These are phyloP conservation scores for Diaperis boleti DNA, from an alignment of 2,888 invertebrate species.

Conservation along the genomic window DNA sequence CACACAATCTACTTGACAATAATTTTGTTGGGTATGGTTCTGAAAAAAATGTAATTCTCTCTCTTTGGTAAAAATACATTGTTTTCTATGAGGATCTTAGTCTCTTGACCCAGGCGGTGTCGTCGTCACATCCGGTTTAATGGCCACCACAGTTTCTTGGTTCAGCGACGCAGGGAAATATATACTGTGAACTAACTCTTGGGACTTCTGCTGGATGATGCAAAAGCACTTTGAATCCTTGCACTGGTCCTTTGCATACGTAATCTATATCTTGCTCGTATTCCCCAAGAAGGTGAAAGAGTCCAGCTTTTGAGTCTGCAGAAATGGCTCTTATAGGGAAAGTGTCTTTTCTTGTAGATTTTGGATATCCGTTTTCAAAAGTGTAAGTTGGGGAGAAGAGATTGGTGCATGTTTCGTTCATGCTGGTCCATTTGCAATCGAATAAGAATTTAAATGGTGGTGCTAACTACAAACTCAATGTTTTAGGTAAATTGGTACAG, in stretches of 20 bases:
- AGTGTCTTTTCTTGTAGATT: background rate
- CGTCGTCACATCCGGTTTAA: slow-evolving; percentile 77
- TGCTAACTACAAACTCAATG: background rate
- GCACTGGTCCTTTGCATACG: slow-evolving; percentile 12
- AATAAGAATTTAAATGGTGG: background rate
- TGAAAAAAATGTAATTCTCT: slow-evolving; percentile 75
- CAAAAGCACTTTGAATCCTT: slow-evolving; percentile 13
- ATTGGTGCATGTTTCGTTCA: slow-evolving; percentile 67
- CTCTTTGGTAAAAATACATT: slow-evolving; percentile 75
- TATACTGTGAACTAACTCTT: slow-evolving; percentile 74
- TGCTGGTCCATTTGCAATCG: slow-evolving; percentile 61
- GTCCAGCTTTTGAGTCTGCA: slow-evolving; percentile 2
- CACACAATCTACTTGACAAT: slow-evolving; percentile 80
- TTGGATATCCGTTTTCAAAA: slow-evolving; percentile 47
- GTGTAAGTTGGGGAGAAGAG: slow-evolving; percentile 69
- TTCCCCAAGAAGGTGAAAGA: background rate
- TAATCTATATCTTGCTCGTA: slow-evolving; percentile 12
- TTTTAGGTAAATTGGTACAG: slow-evolving; percentile 67
- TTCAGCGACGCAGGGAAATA: slow-evolving; percentile 77
- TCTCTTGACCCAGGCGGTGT: slow-evolving; percentile 73
- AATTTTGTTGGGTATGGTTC: slow-evolving; percentile 79
- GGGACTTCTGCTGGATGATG: slow-evolving; percentile 68
- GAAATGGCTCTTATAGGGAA: slow-evolving; percentile 14
- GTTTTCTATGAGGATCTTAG: slow-evolving; percentile 72
- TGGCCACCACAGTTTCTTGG: slow-evolving; percentile 75